phyloP scores from a whole-genome alignment of 2,797 vertebrate genomes.

The Caiman crocodilus region DNA sequence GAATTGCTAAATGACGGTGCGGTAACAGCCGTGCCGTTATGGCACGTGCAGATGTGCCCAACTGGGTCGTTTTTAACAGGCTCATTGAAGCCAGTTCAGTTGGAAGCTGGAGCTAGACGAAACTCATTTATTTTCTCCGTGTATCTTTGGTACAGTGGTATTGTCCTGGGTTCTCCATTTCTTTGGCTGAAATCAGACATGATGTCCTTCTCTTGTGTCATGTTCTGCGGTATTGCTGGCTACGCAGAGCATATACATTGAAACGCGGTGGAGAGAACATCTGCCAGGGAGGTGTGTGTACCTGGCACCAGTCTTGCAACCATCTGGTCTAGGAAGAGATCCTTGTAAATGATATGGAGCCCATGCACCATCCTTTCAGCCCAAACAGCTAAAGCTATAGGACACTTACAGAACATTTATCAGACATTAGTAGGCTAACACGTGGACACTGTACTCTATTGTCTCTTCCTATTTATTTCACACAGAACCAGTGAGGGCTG shows the following conservation, averaged over 20 bases:
- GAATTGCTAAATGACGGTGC: too few species aligned
- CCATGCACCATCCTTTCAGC: constrained; percentile 55
- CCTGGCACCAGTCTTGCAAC: constrained; percentile 57
- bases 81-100: constrained; percentile 55
- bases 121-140: constrained; percentile 65
- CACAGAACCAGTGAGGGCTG: background rate
- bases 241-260: constrained; percentile 36
- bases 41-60: background rate
- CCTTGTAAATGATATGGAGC: constrained; percentile 53
- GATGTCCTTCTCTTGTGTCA: constrained; percentile 8
- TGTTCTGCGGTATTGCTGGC: constrained; percentile 51
- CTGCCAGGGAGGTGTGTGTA: constrained; percentile 55
- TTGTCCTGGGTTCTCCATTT: constrained; percentile 54
- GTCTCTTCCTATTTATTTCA: background rate
- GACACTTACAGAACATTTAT: constrained; percentile 55
- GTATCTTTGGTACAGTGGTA: constrained; percentile 43
- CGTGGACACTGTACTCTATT: background rate
- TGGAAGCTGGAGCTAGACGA: constrained; percentile 55
- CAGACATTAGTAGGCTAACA: constrained; percentile 36
- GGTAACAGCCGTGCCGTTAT: too few species aligned
- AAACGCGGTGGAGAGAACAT: constrained; percentile 54
- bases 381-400: constrained; percentile 64
- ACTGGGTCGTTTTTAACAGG: constrained; percentile 53
- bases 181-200: background rate
- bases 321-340: constrained; percentile 60